A percentile compares a stretch with the other conserved stretches of the same genome.
These are phyloP conservation scores for Apamea epomidion DNA, from an alignment of 2,888 invertebrate species.

Conservation along the genomic window DNA sequence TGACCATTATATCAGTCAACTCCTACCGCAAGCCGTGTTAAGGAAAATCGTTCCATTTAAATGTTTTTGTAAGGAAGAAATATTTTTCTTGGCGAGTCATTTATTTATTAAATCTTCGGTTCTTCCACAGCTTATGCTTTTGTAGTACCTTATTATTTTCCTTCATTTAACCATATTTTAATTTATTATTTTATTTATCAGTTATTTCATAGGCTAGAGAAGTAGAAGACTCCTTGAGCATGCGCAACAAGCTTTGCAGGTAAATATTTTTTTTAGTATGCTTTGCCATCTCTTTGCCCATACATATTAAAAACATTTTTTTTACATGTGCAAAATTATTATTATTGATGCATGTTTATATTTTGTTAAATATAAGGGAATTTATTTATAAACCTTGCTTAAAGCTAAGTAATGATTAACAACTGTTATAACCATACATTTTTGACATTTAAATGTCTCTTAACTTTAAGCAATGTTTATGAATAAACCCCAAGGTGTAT, in stretches of 20 bases:
- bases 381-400: not conserved
- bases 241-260: conserved; percentile 73
- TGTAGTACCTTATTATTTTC: conserved; percentile 30
- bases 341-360: conserved; percentile 11
- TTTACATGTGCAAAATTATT: not conserved
- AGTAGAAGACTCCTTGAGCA: conserved; percentile 76
- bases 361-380: not conserved
- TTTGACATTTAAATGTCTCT: not conserved
- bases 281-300: conserved; percentile 26
- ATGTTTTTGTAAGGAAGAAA: not conserved
- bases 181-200: conserved; percentile 69
- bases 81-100: not conserved
- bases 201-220: conserved; percentile 75
- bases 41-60: not conserved
- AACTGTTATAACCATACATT: not conserved
- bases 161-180: conserved; percentile 55
- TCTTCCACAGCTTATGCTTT: conserved; percentile 13
- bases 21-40: not conserved
- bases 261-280: conserved; percentile 68
- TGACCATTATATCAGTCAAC: too few relatives aligned
- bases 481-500: too few relatives aligned
- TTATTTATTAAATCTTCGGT: not conserved
- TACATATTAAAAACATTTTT: not conserved
- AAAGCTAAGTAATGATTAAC: not conserved
- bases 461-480: not conserved